These are phyloP conservation scores for Sorex maritimensis DNA, from an alignment of 2,797 vertebrate species.

Conservation along the genomic window DNA sequence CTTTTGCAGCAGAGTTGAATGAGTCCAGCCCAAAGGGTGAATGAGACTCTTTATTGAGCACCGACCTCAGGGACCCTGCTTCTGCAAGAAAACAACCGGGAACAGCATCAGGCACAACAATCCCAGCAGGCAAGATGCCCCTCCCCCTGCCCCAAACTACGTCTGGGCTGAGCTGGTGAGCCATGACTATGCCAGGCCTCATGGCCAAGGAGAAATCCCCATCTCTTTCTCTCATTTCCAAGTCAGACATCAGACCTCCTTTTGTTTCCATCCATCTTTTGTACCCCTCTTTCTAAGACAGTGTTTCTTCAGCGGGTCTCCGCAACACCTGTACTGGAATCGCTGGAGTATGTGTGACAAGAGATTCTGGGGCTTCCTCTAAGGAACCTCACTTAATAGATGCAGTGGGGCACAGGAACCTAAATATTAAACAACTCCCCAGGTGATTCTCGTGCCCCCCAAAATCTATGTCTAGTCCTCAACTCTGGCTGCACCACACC, in stretches of 20 bases:
- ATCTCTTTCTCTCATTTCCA: constrained; percentile 46
- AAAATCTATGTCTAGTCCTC: constrained; percentile 41
- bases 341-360: not conserved
- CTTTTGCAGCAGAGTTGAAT: constrained; percentile 93
- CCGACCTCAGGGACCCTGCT: constrained; percentile 95
- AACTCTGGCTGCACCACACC: not conserved
- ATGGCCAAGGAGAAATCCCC: constrained; percentile 55
- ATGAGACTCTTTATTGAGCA: constrained; percentile 96
- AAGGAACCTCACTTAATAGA: constrained; percentile 57
- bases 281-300: constrained; percentile 59
- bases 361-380: constrained; percentile 38
- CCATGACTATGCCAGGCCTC: constrained; percentile 40
- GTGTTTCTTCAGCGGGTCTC: constrained; percentile 46
- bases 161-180: not conserved
- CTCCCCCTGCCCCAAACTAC: not conserved
- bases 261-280: constrained; percentile 61
- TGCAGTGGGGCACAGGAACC: constrained; percentile 28
- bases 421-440: constrained; percentile 37
- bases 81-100: constrained; percentile 91
- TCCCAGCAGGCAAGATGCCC: constrained; percentile 24
- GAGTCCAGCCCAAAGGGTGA: constrained; percentile 97
- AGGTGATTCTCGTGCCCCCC: constrained; percentile 14
- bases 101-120: constrained; percentile 69
- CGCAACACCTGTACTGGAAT: constrained; percentile 24
- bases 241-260: constrained; percentile 27